These are phyloP conservation scores for Cylloceria caligata DNA, from an alignment of 2,888 invertebrate species.

Conservation along the genomic window DNA sequence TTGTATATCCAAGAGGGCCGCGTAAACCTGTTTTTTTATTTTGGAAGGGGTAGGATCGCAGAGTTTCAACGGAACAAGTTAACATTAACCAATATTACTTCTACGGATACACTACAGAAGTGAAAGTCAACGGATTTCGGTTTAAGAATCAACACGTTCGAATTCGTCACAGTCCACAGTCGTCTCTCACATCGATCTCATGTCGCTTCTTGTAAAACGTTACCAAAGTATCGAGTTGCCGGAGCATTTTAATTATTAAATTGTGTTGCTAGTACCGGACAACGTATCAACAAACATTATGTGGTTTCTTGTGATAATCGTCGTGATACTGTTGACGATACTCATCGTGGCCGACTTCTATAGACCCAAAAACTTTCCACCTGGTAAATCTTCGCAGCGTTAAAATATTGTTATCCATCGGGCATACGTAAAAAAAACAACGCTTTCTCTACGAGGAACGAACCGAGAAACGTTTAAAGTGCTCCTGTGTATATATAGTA, in stretches of 20 bases:
- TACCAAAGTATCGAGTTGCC: no score
- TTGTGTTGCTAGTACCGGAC: constrained; percentile 15
- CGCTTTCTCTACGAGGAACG: no score
- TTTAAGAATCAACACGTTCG: constrained; percentile 27
- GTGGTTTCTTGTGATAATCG: constrained; percentile 74
- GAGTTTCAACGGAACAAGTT: no score
- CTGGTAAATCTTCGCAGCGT: constrained; percentile 72
- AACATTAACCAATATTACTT: not conserved
- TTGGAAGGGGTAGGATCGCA: no score
- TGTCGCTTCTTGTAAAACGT: no score
- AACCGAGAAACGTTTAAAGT: not conserved
- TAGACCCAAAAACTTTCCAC: constrained; percentile 74
- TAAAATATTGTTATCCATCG: not conserved
- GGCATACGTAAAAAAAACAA: not conserved
- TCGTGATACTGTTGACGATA: constrained; percentile 66
- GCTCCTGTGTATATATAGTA: not conserved
- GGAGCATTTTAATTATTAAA: no score
- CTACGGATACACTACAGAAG: constrained; percentile 27
- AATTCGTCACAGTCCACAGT: constrained; percentile 48
- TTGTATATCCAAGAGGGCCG: no score
- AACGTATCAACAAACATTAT: constrained; percentile 67
- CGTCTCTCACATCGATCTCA: constrained; percentile 40
- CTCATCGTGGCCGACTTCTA: constrained; percentile 70
- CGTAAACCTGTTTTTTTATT: no score
- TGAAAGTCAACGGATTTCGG: constrained; percentile 66